These are phyloP conservation scores for Brachionus calyciflorus DNA, from an alignment of 1,140 invertebrate species.

Conservation along the genomic window DNA sequence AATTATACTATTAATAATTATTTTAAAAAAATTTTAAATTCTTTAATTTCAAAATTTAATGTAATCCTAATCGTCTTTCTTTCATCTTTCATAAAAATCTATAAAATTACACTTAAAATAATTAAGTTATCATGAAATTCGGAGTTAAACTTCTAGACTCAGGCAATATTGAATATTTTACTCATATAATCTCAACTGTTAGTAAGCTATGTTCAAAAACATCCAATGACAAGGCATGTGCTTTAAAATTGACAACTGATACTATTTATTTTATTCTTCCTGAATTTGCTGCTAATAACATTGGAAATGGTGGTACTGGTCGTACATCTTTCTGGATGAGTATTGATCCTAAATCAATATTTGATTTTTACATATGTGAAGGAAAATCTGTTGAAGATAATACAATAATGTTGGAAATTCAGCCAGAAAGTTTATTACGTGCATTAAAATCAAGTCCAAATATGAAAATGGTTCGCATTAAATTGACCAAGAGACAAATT, in stretches of 20 bases:
- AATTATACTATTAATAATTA: too few relatives aligned
- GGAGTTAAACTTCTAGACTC: slow-evolving; percentile 30
- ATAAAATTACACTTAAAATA: neutral
- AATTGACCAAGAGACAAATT: slow-evolving; percentile 28
- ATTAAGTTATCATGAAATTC: slow-evolving; percentile 20
- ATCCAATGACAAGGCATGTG: slow-evolving; percentile 39
- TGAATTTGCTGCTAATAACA: slow-evolving; percentile 41
- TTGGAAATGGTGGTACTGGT: slow-evolving; percentile 33
- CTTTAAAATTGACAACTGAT: slow-evolving; percentile 10
- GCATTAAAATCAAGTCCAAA: slow-evolving; percentile 42
- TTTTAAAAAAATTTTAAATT: too few relatives aligned
- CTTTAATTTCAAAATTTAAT: neutral
- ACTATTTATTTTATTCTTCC: slow-evolving; percentile 41
- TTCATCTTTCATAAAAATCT: neutral
- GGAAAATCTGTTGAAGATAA: slow-evolving; percentile 25
- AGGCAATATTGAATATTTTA: slow-evolving; percentile 36
- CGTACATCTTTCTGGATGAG: slow-evolving; percentile 32
- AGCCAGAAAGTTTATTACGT: slow-evolving; percentile 25
- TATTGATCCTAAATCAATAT: slow-evolving; percentile 38
- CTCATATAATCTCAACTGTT: slow-evolving; percentile 39
- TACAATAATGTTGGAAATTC: slow-evolving; percentile 25
- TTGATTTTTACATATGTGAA: slow-evolving; percentile 42
- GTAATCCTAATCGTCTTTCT: neutral
- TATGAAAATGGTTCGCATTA: slow-evolving; percentile 45
- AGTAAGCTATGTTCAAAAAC: slow-evolving; percentile 46